A percentile compares a stretch with the other conserved stretches of the same genome.
phyloP scores from a whole-genome alignment of 1,140 invertebrate genomes.

The Drosophila willistoni region DNA sequence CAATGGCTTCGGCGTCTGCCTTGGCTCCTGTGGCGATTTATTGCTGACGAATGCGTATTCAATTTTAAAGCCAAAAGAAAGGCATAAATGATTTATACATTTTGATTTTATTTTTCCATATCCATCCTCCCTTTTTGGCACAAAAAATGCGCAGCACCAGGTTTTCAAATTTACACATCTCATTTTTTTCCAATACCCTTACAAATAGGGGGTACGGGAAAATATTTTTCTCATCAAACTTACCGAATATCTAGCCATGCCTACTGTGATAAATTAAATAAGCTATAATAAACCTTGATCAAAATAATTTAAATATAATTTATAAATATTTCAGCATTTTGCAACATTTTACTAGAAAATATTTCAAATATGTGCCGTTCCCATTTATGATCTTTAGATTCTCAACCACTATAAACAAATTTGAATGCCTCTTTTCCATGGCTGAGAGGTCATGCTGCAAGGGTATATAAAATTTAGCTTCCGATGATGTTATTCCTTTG shows the following conservation, averaged over 20 bases:
- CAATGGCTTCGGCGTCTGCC: slow-evolving; percentile 21
- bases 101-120: slow-evolving; percentile 72
- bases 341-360: no score
- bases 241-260: no score
- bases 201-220: not conserved
- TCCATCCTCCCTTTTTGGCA: slow-evolving; percentile 6
- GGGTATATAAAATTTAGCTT: slow-evolving; percentile 12
- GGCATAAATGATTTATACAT: slow-evolving; percentile 76
- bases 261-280: no score
- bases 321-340: no score
- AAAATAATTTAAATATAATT: no score
- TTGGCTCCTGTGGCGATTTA: slow-evolving; percentile 54
- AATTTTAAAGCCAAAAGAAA: slow-evolving; percentile 66
- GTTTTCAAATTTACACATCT: slow-evolving; percentile 31
- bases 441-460: not conserved
- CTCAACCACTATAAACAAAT: no score
- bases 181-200: not conserved
- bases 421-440: no score
- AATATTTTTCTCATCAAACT: not conserved
- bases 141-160: not conserved
- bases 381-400: no score
- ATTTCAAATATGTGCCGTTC: no score
- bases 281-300: no score
- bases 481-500: not conserved
- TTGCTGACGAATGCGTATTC: slow-evolving; percentile 80